phyloP scores from a whole-genome alignment of 1,140 invertebrate species.

The Pogonognathellus flavescens region DNA sequence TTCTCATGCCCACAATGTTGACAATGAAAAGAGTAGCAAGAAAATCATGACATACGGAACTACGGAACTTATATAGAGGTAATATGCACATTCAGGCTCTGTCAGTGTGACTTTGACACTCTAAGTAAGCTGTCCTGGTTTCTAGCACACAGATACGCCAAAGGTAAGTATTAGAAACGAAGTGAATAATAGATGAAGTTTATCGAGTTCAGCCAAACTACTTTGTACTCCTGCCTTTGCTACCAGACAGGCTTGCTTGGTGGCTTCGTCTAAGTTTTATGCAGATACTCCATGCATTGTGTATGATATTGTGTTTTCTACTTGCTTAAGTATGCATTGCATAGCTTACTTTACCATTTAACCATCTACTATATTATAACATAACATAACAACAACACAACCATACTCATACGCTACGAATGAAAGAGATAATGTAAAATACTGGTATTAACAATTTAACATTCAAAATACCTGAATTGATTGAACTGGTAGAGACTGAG shows the following conservation, averaged over 20 bases:
- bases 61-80: slow-evolving; percentile 35
- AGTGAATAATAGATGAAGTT: slow-evolving; percentile 41
- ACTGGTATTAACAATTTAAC: slow-evolving; percentile 1
- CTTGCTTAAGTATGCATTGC: slow-evolving; percentile 6
- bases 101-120: slow-evolving; percentile 49
- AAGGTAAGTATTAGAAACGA: slow-evolving; percentile 25
- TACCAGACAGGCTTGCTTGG: slow-evolving; percentile 16
- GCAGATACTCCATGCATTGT: slow-evolving; percentile 12
- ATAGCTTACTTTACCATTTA: not conserved
- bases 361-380: not conserved
- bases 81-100: slow-evolving; percentile 25
- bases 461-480: slow-evolving; percentile 43
- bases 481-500: slow-evolving; percentile 6
- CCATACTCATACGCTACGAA: slow-evolving; percentile 31
- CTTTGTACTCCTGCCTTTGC: slow-evolving; percentile 24
- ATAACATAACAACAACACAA: not conserved
- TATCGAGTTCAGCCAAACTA: slow-evolving; percentile 43
- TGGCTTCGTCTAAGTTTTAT: not conserved
- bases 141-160: slow-evolving; percentile 7
- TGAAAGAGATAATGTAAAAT: slow-evolving; percentile 24
- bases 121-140: slow-evolving; percentile 49
- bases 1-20: slow-evolving; percentile 33
- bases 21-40: slow-evolving; percentile 11
- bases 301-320: not conserved
- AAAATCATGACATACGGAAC: slow-evolving; percentile 45